A percentile compares a stretch with the other conserved stretches of the same genome.
Conservation (phyloP, 2,797 vertebrate species). For the Sebastes matsubarae region DNA sequence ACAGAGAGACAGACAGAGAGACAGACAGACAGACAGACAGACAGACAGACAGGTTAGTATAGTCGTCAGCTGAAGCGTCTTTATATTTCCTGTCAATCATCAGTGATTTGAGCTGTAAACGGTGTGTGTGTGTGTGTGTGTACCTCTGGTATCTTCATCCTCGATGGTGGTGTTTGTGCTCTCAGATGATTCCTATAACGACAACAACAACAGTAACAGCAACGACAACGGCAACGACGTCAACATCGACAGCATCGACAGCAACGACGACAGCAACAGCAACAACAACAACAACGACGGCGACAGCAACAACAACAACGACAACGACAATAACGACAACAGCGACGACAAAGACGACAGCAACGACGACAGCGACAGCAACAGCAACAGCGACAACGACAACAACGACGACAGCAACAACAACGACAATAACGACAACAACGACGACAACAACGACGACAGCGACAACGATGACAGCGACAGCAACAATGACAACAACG, state of each 20-base stretch:
- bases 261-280: accelerated
- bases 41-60: neutral
- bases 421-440: too few species aligned
- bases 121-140: neutral
- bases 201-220: neutral
- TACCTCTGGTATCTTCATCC: conserved; percentile 94
- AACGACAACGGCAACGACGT: accelerated
- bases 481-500: too few species aligned
- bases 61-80: neutral
- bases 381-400: too few species aligned
- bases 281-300: accelerated
- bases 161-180: conserved; percentile 98
- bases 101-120: too few species aligned
- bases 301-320: accelerated
- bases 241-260: too few species aligned
- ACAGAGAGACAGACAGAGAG: too few species aligned
- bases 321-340: too few species aligned
- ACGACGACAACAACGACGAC: too few species aligned
- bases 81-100: neutral
- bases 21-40: too few species aligned
- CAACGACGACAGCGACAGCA: too few species aligned
- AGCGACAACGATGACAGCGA: accelerated
- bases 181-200: conserved; percentile 93
- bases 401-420: too few species aligned
- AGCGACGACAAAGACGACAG: accelerated